phyloP scores from a whole-genome alignment of 2,888 invertebrate species.

The Acleris literana region DNA sequence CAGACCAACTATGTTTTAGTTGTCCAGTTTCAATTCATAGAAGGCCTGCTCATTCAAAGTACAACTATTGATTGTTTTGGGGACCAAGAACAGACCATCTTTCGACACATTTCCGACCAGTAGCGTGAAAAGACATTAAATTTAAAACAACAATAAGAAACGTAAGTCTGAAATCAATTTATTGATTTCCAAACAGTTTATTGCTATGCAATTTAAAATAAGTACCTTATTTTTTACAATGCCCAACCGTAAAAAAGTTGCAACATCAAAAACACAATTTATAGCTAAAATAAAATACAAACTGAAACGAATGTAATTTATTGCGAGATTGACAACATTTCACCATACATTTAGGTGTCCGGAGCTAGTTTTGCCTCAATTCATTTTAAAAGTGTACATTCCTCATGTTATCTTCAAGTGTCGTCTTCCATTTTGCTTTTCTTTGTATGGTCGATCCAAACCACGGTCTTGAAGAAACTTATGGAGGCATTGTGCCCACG shows the following conservation, averaged over 20 bases:
- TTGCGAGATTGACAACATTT: conserved; percentile 38
- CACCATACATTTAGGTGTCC: background rate
- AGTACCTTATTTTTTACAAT: background rate
- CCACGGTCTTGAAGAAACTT: conserved; percentile 1
- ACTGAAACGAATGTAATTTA: conserved; percentile 37
- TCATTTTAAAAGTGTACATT: conserved; percentile 1
- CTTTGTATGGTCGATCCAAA: conserved; percentile 4
- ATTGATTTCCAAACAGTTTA: no score
- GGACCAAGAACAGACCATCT: no score
- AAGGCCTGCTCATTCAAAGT: no score
- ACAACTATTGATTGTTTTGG: no score
- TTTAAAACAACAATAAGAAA: no score
- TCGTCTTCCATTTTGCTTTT: conserved; percentile 4
- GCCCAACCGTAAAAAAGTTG: conserved; percentile 1
- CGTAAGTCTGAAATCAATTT: no score
- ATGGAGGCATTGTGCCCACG: background rate
- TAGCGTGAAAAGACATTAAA: no score
- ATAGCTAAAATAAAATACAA: conserved; percentile 33
- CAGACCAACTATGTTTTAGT: no score
- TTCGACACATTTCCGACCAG: no score
- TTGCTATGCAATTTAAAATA: no score
- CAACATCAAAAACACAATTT: background rate
- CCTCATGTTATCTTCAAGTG: conserved; percentile 17
- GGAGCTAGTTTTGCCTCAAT: background rate
- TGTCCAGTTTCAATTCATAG: no score